Evolutionary conservation across 35 echinoderm and acorn worm genomes (phyloP).

Genomic region (Diadema setosum): DNA sequence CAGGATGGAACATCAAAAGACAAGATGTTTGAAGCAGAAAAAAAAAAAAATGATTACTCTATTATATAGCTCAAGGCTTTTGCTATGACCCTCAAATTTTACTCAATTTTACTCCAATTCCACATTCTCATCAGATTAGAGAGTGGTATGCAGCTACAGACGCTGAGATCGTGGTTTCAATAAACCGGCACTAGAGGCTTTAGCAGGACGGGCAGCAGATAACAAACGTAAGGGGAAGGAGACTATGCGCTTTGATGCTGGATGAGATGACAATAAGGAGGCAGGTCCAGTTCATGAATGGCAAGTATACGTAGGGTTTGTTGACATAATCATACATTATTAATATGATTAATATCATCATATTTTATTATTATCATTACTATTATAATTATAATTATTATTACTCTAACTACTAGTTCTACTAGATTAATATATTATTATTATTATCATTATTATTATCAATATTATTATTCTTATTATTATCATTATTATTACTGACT

Average conservation of each 20-base stretch:
- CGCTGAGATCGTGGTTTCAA: background rate
- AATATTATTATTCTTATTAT: too few species aligned
- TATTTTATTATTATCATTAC: too few species aligned
- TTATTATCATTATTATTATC: too few species aligned
- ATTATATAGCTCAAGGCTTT: background rate
- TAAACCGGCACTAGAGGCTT: background rate
- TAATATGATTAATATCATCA: too few species aligned
- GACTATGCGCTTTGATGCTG: background rate
- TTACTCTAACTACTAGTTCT: too few species aligned
- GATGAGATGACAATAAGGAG: background rate
- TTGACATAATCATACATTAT: too few species aligned
- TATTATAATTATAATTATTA: too few species aligned
- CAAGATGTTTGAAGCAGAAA: background rate
- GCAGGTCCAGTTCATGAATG: background rate
- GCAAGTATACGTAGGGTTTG: background rate
- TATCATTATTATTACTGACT: too few species aligned
- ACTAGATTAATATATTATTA: too few species aligned
- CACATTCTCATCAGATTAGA: background rate
- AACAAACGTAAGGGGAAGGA: background rate
- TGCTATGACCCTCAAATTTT: background rate
- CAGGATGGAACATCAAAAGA: background rate
- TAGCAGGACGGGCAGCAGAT: background rate
- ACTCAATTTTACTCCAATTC: background rate
- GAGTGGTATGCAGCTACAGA: background rate
- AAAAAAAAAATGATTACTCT: background rate